These are phyloP conservation scores for Cotesia congregata DNA, from an alignment of 2,888 invertebrate species.

Conservation along the genomic window DNA sequence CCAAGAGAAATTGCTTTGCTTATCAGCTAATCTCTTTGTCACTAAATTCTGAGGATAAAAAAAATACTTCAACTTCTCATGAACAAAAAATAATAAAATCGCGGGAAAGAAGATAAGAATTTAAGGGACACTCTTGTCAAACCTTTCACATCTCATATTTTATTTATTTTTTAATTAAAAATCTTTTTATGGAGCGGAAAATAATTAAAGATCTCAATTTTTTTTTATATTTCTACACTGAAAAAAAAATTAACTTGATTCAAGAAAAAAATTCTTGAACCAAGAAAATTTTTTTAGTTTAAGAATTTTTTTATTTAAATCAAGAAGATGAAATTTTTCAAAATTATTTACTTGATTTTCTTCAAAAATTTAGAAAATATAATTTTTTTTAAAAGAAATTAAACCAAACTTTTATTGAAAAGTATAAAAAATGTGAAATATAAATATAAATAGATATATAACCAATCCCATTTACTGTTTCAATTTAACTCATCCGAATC, in stretches of 20 bases:
- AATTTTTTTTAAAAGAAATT: no score
- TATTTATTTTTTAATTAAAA: background rate
- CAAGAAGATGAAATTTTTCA: no score
- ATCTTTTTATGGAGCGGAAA: background rate
- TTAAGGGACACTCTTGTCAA: background rate
- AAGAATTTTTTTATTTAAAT: no score
- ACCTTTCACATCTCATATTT: background rate
- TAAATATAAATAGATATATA: constrained; percentile 14
- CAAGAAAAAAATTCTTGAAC: no score
- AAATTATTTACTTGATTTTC: background rate
- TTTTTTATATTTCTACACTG: background rate
- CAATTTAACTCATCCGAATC: constrained; percentile 52
- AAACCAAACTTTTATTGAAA: no score
- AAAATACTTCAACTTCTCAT: background rate
- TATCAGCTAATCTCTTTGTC: constrained; percentile 1
- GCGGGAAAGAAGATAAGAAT: background rate
- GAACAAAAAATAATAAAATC: background rate
- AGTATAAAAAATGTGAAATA: no score
- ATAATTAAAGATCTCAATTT: background rate
- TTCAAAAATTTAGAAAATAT: background rate
- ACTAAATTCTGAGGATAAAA: background rate
- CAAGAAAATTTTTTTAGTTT: no score
- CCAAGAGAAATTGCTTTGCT: constrained; percentile 1
- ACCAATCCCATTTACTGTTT: constrained; percentile 52
- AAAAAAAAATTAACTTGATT: no score